A percentile compares a stretch with the other conserved stretches of the same genome.
These are phyloP conservation scores for Gambusia yucatana DNA, from an alignment of 2,797 vertebrate species.

Conservation along the genomic window DNA sequence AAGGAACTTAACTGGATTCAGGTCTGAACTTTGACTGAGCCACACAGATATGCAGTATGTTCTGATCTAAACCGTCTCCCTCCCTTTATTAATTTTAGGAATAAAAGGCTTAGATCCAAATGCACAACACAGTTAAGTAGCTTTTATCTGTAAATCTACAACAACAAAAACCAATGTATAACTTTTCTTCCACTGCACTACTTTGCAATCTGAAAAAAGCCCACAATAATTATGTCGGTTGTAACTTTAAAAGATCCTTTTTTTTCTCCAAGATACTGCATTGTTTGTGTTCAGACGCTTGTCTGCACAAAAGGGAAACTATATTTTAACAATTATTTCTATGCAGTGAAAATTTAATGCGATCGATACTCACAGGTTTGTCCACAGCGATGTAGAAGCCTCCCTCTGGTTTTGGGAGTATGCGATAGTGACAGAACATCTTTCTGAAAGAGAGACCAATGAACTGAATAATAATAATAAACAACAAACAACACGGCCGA, in stretches of 20 bases:
- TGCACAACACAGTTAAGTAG: background rate
- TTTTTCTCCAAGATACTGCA: background rate
- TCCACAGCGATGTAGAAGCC: slow-evolving; percentile 84
- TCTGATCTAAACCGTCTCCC: background rate
- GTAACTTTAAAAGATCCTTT: background rate
- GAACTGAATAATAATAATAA: background rate
- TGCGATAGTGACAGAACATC: slow-evolving; percentile 82
- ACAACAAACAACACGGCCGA: background rate
- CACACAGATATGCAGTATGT: background rate
- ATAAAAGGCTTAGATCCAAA: background rate
- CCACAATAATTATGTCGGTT: background rate
- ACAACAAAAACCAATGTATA: background rate
- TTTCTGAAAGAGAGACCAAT: slow-evolving; percentile 33
- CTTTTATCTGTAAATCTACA: background rate
- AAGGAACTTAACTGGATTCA: background rate
- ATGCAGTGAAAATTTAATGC: no score
- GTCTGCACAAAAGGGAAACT: background rate
- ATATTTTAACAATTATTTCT: background rate
- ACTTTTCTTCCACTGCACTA: background rate
- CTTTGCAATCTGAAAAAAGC: background rate
- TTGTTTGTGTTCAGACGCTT: background rate
- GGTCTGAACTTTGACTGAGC: background rate
- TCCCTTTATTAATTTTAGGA: background rate
- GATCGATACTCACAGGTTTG: slow-evolving; percentile 78
- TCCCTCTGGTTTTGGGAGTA: slow-evolving; percentile 53